Evolutionary conservation across 2,113 vertebrate species (phyloP).

Genomic region (Dolichallabes microphthalmus): DNA sequence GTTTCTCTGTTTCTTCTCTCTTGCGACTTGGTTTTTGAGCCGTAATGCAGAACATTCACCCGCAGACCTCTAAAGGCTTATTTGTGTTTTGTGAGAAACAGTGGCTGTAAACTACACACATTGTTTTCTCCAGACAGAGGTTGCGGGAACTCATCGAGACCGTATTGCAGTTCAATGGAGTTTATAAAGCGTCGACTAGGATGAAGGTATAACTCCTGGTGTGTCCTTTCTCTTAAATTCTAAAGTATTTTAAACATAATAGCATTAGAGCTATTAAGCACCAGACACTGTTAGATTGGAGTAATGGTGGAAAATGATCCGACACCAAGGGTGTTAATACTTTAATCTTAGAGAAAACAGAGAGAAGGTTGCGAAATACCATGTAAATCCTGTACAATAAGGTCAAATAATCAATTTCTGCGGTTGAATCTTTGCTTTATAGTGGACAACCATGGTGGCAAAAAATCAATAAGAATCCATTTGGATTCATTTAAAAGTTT

Average conservation of each 20-base stretch:
- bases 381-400: not conserved
- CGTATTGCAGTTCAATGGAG: not conserved
- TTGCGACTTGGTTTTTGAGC: slow-evolving; percentile 24
- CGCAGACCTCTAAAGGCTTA: slow-evolving; percentile 17
- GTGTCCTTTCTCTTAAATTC: not conserved
- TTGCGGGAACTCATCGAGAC: not conserved
- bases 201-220: not conserved
- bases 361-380: not conserved
- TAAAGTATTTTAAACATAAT: not conserved
- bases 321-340: not conserved
- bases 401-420: not conserved
- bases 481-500: not conserved
- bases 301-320: not conserved
- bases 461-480: not conserved
- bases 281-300: not conserved
- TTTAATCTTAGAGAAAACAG: not conserved
- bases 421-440: not conserved
- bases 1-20: slow-evolving; percentile 45
- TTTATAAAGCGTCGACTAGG: not conserved
- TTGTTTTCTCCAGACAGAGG: not conserved
- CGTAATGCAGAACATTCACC: slow-evolving; percentile 24
- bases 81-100: slow-evolving; percentile 1
- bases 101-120: not conserved
- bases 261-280: not conserved
- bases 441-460: not conserved